Percentiles rank a stretch among this genome's conserved stretches.
These are phyloP conservation scores for Eurytoma adleriae DNA, from an alignment of 2,888 invertebrate genomes.

Conservation along the genomic window DNA sequence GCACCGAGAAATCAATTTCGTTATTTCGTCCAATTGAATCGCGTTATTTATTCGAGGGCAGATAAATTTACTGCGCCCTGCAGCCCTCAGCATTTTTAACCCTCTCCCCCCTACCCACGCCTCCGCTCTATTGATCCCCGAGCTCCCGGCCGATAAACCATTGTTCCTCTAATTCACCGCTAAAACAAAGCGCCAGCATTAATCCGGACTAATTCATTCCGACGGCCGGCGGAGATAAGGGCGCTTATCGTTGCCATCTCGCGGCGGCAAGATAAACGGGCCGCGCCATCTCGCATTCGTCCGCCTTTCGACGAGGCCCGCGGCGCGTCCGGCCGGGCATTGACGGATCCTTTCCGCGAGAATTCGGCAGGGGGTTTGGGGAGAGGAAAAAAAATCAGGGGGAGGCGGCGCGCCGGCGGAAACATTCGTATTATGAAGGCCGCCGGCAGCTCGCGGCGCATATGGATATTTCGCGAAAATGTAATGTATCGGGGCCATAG, in stretches of 20 bases:
- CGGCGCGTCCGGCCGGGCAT: no score
- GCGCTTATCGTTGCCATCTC: background rate
- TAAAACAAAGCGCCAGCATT: background rate
- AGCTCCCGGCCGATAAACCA: background rate
- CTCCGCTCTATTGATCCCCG: no score
- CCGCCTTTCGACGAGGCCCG: background rate
- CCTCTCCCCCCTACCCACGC: no score
- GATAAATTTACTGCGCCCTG: no score
- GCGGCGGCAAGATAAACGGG: background rate
- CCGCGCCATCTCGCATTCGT: constrained; percentile 11
- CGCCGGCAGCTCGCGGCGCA: constrained; percentile 21
- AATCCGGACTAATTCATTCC: constrained; percentile 3
- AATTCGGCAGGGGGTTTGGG: no score
- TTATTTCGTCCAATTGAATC: no score
- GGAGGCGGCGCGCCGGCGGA: background rate
- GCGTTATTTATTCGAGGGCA: no score
- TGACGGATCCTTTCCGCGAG: no score
- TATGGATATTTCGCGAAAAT: constrained; percentile 56
- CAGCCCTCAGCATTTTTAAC: no score
- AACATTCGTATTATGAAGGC: constrained; percentile 53
- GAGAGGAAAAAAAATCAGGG: background rate
- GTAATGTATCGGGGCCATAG: constrained; percentile 56
- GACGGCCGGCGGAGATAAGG: no score
- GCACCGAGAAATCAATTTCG: no score
- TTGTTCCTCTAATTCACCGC: constrained; percentile 10